Evolutionary conservation across 2,888 invertebrate genomes (phyloP).

Genomic region (Cephalotes varians): DNA sequence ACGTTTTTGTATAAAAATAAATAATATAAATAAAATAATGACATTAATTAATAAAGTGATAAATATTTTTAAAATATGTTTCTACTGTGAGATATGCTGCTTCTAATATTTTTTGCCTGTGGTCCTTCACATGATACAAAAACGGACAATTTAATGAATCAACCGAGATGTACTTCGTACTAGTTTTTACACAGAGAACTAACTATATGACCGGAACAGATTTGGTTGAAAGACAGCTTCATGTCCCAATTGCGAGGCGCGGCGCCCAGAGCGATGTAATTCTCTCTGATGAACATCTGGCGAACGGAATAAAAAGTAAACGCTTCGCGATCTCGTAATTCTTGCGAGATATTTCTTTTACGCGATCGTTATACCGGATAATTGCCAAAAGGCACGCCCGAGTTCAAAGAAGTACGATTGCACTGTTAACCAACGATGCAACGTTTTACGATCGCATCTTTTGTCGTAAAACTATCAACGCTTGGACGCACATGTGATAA

Average conservation of each 20-base stretch:
- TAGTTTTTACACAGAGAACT: conserved; percentile 31
- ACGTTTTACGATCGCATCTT: conserved; percentile 25
- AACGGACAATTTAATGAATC: conserved; percentile 16
- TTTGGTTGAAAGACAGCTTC: conserved; percentile 30
- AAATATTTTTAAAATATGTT: background rate
- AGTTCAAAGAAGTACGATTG: background rate
- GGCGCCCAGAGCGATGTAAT: conserved; percentile 15
- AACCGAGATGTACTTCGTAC: conserved; percentile 22
- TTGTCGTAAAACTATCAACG: conserved; percentile 33
- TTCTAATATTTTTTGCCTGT: background rate
- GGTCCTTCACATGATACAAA: background rate
- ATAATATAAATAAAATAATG: background rate
- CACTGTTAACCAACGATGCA: background rate
- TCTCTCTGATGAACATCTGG: conserved; percentile 37
- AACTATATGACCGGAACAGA: conserved; percentile 42
- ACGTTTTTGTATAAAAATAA: background rate
- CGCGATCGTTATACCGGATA: conserved; percentile 48
- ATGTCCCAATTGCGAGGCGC: conserved; percentile 30
- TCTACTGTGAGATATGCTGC: background rate
- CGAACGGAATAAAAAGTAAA: conserved; percentile 29
- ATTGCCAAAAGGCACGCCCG: conserved; percentile 47
- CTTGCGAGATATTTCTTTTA: conserved; percentile 24
- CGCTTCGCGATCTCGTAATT: conserved; percentile 30
- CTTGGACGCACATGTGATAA: conserved; percentile 31
- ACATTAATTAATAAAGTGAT: background rate